Evolutionary conservation across 2,888 invertebrate genomes (phyloP), one percentile per base, ranked within the genome.

Genomic region (Drosophila villosipedis): DNA sequence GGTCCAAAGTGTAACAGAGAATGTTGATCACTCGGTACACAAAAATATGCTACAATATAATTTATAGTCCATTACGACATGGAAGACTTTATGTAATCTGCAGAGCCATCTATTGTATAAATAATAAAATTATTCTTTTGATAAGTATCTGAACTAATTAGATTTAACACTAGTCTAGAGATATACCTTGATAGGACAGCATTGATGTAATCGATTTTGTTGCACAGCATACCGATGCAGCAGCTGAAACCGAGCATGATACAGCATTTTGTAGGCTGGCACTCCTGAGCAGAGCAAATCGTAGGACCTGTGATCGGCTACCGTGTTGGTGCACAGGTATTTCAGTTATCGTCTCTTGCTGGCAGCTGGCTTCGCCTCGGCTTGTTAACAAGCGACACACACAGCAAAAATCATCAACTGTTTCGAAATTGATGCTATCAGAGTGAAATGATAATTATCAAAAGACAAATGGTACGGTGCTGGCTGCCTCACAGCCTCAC

Each of bases 361-460:
- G 39, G 72, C 86, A 77, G 72, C 81, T 78, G 81, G 63, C 60
- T 64, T 58, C 60, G 61, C 47, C 52, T 60, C 31, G 63, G 80
- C 84, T 89, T 83, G 84, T 86, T 84, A 84, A 86, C 89, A 86
- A 89, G 84, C 89, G 86, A 84, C 82, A 81, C 84, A 84, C 89
- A 86, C 84, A 86, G 82, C 78, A 78, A 89, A 89, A 89, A 84
- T 84, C 84, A 89, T 84, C 86, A 84, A 84, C 84, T 89, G 86
- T 76, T 83, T 83, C 73, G 74, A 89, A 84, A 84, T 86, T 84
- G 89, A 84, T 84, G 84, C 89, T 84, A 84, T 84, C 84, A 89
- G 73, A 81, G 78, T 83, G 86, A 86, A 84, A 86, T 84, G 86
- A 84, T 84, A 84, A 84, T 84, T 84, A 84, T 84, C 84, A 86